Percentiles rank a stretch among this genome's conserved stretches.
Conservation (phyloP, 2,797 vertebrate species). For the Tenualosa ilisha region DNA sequence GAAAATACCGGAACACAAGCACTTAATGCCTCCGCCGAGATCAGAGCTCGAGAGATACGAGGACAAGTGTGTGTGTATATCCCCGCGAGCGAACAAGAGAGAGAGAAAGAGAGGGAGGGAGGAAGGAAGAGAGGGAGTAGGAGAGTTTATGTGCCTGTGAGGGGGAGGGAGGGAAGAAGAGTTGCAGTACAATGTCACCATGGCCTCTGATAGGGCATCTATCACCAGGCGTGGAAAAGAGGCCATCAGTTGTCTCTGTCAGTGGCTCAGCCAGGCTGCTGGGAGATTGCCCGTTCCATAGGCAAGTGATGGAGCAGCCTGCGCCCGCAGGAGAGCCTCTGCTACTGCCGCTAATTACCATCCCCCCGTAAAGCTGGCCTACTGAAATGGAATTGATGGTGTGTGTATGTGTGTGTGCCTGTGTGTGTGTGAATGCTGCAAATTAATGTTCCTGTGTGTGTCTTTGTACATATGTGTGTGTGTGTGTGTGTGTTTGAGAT, state of each 20-base stretch:
- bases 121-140: neutral
- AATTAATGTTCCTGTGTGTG: neutral
- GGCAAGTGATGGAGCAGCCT: neutral
- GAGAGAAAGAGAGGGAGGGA: neutral
- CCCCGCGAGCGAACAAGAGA: neutral
- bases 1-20: neutral
- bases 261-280: neutral
- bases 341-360: neutral
- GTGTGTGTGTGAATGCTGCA: slow-evolving; percentile 2
- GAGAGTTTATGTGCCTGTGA: neutral
- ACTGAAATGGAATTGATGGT: slow-evolving; percentile 46
- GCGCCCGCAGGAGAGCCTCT: neutral
- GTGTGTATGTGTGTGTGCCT: slow-evolving; percentile 33
- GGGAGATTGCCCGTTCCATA: neutral
- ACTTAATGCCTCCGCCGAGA: neutral
- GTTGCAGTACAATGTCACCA: slow-evolving; percentile 12
- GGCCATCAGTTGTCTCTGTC: neutral
- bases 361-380: slow-evolving; percentile 42
- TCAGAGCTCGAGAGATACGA: neutral
- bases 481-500: slow-evolving; percentile 44
- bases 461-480: slow-evolving; percentile 24
- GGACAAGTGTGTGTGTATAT: neutral
- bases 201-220: neutral
- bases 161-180: neutral
- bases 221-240: neutral